These are phyloP conservation scores for Crepidodera aurea DNA, from an alignment of 2,888 invertebrate genomes.

Conservation along the genomic window DNA sequence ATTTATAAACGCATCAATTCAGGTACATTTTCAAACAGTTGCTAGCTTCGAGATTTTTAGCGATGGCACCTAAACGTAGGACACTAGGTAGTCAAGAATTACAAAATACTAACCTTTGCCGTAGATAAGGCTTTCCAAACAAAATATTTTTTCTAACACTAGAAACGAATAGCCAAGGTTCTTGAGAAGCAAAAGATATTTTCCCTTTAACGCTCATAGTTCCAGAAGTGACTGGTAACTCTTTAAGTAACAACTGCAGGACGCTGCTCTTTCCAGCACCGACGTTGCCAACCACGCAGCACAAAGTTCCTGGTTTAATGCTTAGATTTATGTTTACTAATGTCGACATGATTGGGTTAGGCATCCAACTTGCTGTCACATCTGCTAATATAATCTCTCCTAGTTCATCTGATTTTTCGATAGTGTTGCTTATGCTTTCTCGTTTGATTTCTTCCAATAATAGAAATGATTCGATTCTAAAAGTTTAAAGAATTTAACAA, in stretches of 20 bases:
- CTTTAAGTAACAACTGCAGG: conserved; percentile 75
- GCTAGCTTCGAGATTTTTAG: no score
- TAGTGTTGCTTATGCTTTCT: not conserved
- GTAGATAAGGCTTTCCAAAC: conserved; percentile 74
- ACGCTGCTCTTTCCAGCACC: conserved; percentile 77
- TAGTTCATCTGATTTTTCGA: not conserved
- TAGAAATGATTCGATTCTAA: conserved; percentile 20
- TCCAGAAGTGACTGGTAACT: conserved; percentile 71
- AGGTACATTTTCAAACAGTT: no score
- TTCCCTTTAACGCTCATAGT: conserved; percentile 69
- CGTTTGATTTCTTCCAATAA: conserved; percentile 20
- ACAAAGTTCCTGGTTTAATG: conserved; percentile 61
- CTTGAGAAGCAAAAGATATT: conserved; percentile 78
- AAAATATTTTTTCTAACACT: conserved; percentile 81
- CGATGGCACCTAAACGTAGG: no score
- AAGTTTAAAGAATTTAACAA: not conserved
- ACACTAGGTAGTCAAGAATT: no score
- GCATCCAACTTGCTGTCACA: conserved; percentile 51
- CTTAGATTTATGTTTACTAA: conserved; percentile 63
- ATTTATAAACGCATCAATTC: not conserved
- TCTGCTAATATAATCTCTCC: conserved; percentile 41
- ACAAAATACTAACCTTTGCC: conserved; percentile 57
- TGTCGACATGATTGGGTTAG: conserved; percentile 54
- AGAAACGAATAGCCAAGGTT: conserved; percentile 80
- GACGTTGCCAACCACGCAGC: conserved; percentile 68